A percentile compares a stretch with the other conserved stretches of the same genome.
phyloP scores from a whole-genome alignment of 53 echinoderm and acorn worm genomes.

The Paelopatides confundens region DNA sequence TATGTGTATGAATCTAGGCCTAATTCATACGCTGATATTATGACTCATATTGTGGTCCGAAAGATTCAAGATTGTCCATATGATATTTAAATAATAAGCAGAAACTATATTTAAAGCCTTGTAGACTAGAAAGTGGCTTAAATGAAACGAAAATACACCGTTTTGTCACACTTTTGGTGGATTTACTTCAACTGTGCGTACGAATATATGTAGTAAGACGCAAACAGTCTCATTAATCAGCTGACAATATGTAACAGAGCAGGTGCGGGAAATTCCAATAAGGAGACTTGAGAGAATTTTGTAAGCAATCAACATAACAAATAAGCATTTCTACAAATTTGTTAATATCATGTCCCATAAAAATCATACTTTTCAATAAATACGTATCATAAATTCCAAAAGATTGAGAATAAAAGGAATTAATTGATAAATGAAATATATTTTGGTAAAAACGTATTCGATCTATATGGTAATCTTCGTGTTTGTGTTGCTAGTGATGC shows the following conservation, averaged over 20 bases:
- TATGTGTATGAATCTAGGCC: too few relatives aligned
- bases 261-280: constrained; percentile 52
- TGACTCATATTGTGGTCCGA: too few relatives aligned
- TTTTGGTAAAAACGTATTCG: neutral
- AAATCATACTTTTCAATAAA: neutral
- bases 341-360: neutral
- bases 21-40: too few relatives aligned
- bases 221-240: constrained; percentile 48
- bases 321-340: neutral
- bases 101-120: too few relatives aligned
- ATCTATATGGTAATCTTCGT: neutral
- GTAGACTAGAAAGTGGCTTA: too few relatives aligned
- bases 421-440: neutral
- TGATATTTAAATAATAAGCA: too few relatives aligned
- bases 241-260: constrained; percentile 41
- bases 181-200: neutral
- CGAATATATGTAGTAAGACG: constrained; percentile 28
- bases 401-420: neutral
- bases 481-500: constrained; percentile 58
- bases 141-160: too few relatives aligned
- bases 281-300: constrained; percentile 5
- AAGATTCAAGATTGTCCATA: too few relatives aligned
- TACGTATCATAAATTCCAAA: neutral
- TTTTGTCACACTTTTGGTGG: neutral
- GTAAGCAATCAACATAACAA: neutral